Percentiles rank a stretch among this genome's conserved stretches.
phyloP scores from a whole-genome alignment of 2,888 invertebrate species.

The Amblyteles armatorius region DNA sequence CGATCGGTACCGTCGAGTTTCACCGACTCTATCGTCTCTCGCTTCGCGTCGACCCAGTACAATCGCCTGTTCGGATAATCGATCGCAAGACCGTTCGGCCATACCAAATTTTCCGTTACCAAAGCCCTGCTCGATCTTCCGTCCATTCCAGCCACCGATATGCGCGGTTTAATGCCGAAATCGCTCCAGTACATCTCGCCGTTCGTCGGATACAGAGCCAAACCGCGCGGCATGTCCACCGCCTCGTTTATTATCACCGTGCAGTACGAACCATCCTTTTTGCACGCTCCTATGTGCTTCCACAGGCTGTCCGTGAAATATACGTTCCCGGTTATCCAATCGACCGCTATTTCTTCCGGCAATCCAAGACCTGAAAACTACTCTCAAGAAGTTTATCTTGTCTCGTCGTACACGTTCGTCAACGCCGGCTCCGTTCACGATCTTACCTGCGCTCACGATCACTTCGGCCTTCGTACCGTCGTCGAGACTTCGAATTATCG shows the following conservation, averaged over 20 bases:
- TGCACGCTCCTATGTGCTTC: conserved; percentile 91
- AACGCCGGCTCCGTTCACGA: not conserved
- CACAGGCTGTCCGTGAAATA: conserved; percentile 92
- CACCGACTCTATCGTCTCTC: conserved; percentile 88
- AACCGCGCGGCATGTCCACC: conserved; percentile 89
- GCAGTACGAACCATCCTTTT: conserved; percentile 88
- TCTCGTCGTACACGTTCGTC: not conserved
- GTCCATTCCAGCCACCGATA: conserved; percentile 94
- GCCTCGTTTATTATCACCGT: conserved; percentile 87
- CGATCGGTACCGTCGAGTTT: conserved; percentile 89
- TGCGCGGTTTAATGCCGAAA: conserved; percentile 91
- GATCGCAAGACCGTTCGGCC: conserved; percentile 95
- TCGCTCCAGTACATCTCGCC: conserved; percentile 97
- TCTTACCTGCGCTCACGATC: conserved; percentile 83
- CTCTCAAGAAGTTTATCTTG: not conserved
- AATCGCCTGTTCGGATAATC: conserved; percentile 92
- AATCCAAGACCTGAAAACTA: conserved; percentile 87
- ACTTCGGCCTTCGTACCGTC: conserved; percentile 88
- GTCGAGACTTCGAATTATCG: conserved; percentile 88
- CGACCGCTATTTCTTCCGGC: conserved; percentile 91
- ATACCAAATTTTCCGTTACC: conserved; percentile 88
- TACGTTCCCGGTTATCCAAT: conserved; percentile 92
- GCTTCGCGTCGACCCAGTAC: conserved; percentile 95
- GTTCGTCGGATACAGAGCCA: conserved; percentile 89
- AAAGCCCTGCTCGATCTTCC: conserved; percentile 88